Conservation (phyloP, 2,888 invertebrate genomes). For the Standfussiana lucernea region DNA sequence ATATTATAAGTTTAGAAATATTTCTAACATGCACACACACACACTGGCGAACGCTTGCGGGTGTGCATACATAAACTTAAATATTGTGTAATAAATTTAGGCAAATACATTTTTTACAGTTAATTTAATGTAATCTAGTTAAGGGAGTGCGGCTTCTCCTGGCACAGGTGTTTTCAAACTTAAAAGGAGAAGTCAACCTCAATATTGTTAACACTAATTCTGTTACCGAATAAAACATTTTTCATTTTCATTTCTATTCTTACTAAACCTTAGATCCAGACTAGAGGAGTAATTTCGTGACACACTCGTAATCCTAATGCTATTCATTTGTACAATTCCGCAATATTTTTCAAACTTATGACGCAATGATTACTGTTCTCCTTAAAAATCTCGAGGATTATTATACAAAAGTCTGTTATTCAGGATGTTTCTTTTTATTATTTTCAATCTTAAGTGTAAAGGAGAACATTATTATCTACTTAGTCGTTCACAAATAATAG, state of each 20-base stretch:
- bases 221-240: too few species aligned
- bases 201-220: too few species aligned
- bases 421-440: background rate
- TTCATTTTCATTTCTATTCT: background rate
- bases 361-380: background rate
- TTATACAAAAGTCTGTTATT: background rate
- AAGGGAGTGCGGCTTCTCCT: too few species aligned
- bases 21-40: too few species aligned
- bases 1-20: background rate
- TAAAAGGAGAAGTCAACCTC: too few species aligned
- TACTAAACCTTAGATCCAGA: background rate
- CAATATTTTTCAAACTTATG: background rate
- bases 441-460: background rate
- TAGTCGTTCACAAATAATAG: background rate
- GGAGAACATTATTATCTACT: background rate
- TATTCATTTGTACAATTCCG: background rate
- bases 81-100: too few species aligned
- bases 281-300: background rate
- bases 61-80: too few species aligned
- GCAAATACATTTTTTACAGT: too few species aligned
- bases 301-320: background rate
- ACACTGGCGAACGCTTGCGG: too few species aligned
- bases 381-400: background rate
- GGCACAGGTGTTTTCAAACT: too few species aligned
- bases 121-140: too few species aligned